Evolutionary conservation across 2,888 invertebrate species (phyloP), one percentile per base, ranked within the genome.

Genomic region (Nomada ferruginata): DNA sequence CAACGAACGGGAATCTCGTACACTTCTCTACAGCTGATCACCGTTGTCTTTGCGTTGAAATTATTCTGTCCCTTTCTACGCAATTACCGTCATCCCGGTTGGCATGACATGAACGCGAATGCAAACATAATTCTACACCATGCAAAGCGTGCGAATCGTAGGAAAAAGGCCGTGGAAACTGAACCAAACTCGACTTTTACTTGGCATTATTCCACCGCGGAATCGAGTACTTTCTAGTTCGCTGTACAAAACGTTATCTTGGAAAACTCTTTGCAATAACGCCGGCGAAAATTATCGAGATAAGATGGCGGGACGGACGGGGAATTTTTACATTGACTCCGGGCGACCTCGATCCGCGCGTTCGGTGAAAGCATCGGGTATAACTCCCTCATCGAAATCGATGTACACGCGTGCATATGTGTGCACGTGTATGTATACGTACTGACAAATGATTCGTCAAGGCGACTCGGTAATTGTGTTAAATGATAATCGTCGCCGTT

Each of bases 281-380:
- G 15, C 15, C 1, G 36, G 36, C 9, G 9, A 36, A 5, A 36
- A 7, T 36, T 36, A 36, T 36, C 36, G 36, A 7, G 7, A 7
- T 36, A 9, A 36, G 36, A 36, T 36, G 9, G 36, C 36, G 5
- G 0, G 11, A 20, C 9, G 10, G 78, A 79, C 83, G 65, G 20
- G 59, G 15, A 52, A 72, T 80, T 80, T 73, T 79, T 70, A 60
- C 75, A 75, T 85, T 76, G 63, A 79, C 64, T 61, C 47, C n/a
- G 60, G 53, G 15, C 71, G 84, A 64, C 84, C 85, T 86, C 74
- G 76, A 76, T 85, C 61, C 85, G 70, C 69, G 50, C 73, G 81
- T 81, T 84, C 81, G 77, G 85, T 86, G 85, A 86, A 86, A 86
- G 85, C 82, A 81, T 53, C 68, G 26, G n/a, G 77, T 70, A 66